Conservation (phyloP, 1,140 invertebrate species). For the Dinothrombium tinctorium region DNA sequence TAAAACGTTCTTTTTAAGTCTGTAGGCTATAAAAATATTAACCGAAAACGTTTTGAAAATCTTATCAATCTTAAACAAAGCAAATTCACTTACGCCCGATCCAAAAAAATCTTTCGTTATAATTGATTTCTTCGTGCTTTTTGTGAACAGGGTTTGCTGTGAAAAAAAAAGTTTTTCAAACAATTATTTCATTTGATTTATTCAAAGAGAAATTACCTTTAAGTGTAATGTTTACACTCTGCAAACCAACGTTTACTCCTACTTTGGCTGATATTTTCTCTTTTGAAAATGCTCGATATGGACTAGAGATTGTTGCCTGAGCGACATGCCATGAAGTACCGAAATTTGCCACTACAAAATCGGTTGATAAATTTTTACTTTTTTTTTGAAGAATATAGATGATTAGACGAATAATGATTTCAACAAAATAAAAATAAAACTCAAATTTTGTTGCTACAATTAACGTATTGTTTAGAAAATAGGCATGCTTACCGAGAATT, state of each 20-base stretch:
- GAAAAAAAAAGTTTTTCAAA: conserved; percentile 12
- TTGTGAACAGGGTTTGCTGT: conserved; percentile 40
- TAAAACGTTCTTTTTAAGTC: too few relatives aligned
- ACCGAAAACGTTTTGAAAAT: too few relatives aligned
- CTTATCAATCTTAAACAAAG: too few relatives aligned
- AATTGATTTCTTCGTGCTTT: conserved; percentile 50
- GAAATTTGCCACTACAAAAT: conserved; percentile 52
- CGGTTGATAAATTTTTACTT: too few relatives aligned
- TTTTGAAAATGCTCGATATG: conserved; percentile 73
- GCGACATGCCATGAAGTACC: conserved; percentile 86
- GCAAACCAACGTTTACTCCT: conserved; percentile 71
- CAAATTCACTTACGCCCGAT: conserved; percentile 40
- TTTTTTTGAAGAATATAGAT: too few relatives aligned
- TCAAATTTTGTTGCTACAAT: too few relatives aligned
- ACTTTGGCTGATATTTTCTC: conserved; percentile 65
- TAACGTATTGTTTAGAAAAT: too few relatives aligned
- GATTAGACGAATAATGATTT: too few relatives aligned
- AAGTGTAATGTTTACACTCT: conserved; percentile 84
- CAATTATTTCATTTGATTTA: neutral
- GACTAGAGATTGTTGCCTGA: conserved; percentile 48
- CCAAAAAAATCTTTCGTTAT: conserved; percentile 89
- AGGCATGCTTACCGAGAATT: conserved; percentile 49
- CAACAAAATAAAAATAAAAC: too few relatives aligned
- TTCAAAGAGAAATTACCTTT: conserved; percentile 39
- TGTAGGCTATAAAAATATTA: too few relatives aligned